Evolutionary conservation across 2,113 vertebrate species (phyloP).

Genomic region (Haplochromis burtoni): DNA sequence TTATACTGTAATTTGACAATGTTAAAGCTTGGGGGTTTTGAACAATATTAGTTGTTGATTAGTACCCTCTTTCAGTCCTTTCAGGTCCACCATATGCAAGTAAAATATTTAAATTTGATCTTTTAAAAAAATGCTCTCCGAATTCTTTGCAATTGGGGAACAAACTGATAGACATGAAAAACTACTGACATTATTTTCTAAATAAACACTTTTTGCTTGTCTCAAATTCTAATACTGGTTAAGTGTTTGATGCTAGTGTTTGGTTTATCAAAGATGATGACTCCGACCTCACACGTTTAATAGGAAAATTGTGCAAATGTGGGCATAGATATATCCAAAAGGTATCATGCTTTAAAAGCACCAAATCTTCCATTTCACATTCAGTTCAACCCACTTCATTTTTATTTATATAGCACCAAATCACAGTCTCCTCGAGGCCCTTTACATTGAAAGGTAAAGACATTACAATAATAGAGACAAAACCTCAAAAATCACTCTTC

Average conservation of each 20-base stretch:
- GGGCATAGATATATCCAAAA: not conserved
- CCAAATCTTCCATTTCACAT: not conserved
- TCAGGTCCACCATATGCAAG: rapidly evolving
- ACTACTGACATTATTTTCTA: not conserved
- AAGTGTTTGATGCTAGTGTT: not conserved
- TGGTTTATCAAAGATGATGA: not conserved
- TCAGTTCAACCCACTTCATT: not conserved
- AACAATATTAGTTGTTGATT: not conserved
- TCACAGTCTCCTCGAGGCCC: not conserved
- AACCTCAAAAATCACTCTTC: not conserved
- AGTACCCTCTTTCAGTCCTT: not conserved
- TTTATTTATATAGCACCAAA: not conserved
- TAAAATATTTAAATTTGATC: not conserved
- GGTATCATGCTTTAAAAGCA: not conserved
- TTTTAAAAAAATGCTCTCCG: not conserved
- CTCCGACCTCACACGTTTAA: not conserved
- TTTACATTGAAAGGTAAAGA: not conserved
- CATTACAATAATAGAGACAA: not conserved
- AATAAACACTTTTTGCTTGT: not conserved
- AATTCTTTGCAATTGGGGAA: not conserved
- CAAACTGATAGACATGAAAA: not conserved
- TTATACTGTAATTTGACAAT: not conserved
- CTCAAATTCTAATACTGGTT: not conserved
- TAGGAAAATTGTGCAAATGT: not conserved
- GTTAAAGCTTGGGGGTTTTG: not conserved